These are phyloP conservation scores for Thaleichthys pacificus DNA, from an alignment of 2,797 vertebrate genomes.

Conservation along the genomic window DNA sequence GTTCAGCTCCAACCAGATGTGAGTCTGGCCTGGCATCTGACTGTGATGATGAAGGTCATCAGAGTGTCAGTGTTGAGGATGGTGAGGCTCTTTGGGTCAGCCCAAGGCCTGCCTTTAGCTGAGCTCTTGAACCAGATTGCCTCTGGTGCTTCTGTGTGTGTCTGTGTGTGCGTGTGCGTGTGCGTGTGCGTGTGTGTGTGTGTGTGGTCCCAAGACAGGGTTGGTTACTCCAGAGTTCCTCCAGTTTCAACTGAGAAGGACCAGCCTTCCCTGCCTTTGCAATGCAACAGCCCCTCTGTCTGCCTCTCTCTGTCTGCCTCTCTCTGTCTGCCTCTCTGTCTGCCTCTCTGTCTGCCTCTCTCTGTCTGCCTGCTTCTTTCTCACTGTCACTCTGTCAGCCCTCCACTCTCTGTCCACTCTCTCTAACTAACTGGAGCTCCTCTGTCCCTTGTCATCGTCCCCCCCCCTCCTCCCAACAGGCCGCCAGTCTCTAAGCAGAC, in stretches of 20 bases:
- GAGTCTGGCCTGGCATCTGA: too few relatives aligned
- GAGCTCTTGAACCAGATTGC: neutral
- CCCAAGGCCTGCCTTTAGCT: too few relatives aligned
- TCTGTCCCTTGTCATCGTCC: neutral
- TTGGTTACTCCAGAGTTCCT: neutral
- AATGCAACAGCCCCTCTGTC: neutral
- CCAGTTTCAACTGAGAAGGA: conserved; percentile 1
- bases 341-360: neutral
- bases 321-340: neutral
- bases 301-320: neutral
- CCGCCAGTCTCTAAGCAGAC: conserved; percentile 74
- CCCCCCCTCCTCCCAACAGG: conserved; percentile 50
- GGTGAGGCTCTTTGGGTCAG: neutral
- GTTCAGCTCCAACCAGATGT: too few relatives aligned
- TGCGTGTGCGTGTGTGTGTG: neutral
- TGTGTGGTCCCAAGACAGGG: neutral
- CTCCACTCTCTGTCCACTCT: neutral
- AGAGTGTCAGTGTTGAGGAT: too few relatives aligned
- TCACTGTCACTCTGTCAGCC: neutral
- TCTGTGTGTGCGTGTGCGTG: neutral
- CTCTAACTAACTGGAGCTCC: neutral
- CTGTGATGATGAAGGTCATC: too few relatives aligned
- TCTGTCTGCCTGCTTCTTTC: neutral
- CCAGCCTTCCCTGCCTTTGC: neutral
- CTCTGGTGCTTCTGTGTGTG: neutral